Conservation (phyloP, 2,113 vertebrate genomes). For the Lethenteron reissneri region DNA sequence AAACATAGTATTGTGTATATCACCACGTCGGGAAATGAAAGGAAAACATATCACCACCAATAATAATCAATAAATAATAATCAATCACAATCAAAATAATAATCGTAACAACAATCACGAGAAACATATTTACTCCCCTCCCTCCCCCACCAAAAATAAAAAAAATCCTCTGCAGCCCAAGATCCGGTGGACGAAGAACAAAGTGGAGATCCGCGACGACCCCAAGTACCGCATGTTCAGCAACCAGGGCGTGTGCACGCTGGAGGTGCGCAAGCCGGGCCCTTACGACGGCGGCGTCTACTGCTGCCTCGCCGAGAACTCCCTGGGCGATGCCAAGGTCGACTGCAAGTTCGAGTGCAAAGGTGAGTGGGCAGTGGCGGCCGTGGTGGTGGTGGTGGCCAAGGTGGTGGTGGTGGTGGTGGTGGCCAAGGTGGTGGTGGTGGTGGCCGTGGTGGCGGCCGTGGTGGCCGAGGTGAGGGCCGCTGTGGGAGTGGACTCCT, state of each 20-base stretch:
- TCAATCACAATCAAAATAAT: neutral
- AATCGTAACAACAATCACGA: neutral
- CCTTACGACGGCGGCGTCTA: conserved; percentile 81
- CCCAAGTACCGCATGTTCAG: conserved; percentile 85
- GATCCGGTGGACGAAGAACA: conserved; percentile 96
- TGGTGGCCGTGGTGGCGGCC: neutral
- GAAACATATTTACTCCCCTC: neutral
- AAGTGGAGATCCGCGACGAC: conserved; percentile 56
- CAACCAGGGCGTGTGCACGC: conserved; percentile 79
- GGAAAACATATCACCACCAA: too few species aligned
- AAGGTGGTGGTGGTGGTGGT: neutral
- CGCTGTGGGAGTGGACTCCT: neutral
- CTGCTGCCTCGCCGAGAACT: conserved; percentile 60
- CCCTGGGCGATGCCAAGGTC: conserved; percentile 61
- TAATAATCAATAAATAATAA: too few species aligned
- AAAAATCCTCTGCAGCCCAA: conserved; percentile 44
- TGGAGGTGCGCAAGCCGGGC: conserved; percentile 87
- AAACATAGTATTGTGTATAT: too few species aligned
- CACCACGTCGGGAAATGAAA: too few species aligned
- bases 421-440: neutral
- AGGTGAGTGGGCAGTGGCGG: conserved; percentile 33
- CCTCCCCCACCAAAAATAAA: neutral
- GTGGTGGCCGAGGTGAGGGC: neutral
- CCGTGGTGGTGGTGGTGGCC: neutral
- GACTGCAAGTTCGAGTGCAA: conserved; percentile 93